Evolutionary conservation across 2,113 vertebrate genomes (phyloP).

Genomic region (Alosa alosa): DNA sequence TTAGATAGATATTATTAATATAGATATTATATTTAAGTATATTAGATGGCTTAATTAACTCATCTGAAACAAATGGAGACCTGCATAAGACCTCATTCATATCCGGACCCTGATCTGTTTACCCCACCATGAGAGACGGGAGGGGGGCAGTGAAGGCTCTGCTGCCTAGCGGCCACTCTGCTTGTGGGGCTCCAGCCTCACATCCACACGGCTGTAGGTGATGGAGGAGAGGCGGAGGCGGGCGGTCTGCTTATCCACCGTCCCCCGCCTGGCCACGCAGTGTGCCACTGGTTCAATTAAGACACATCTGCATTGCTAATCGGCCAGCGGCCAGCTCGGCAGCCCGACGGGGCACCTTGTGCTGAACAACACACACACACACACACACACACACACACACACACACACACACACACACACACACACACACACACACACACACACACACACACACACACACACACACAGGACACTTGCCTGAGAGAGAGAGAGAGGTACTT

Average conservation of each 20-base stretch:
- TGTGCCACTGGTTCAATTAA: conserved; percentile 46
- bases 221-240: conserved; percentile 28
- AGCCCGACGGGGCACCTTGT: conserved; percentile 46
- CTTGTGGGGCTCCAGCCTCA: neutral
- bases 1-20: too few relatives aligned
- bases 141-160: neutral
- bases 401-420: conserved; percentile 27
- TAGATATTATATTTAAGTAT: neutral
- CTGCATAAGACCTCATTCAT: neutral
- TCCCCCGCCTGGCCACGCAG: conserved; percentile 15
- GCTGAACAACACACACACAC: conserved; percentile 45
- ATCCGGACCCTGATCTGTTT: neutral
- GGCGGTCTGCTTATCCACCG: conserved; percentile 42
- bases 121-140: neutral
- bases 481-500: neutral
- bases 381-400: too few relatives aligned
- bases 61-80: neutral
- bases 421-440: conserved; percentile 12
- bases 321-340: conserved; percentile 42
- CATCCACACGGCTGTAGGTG: neutral
- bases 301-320: conserved; percentile 51
- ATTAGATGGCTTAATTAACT: neutral
- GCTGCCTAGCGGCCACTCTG: neutral
- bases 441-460: conserved; percentile 17
- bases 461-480: neutral